A percentile compares a stretch with the other conserved stretches of the same genome.
Conservation (phyloP, 2,797 vertebrate species). For the Zenarchopterus dispar region DNA sequence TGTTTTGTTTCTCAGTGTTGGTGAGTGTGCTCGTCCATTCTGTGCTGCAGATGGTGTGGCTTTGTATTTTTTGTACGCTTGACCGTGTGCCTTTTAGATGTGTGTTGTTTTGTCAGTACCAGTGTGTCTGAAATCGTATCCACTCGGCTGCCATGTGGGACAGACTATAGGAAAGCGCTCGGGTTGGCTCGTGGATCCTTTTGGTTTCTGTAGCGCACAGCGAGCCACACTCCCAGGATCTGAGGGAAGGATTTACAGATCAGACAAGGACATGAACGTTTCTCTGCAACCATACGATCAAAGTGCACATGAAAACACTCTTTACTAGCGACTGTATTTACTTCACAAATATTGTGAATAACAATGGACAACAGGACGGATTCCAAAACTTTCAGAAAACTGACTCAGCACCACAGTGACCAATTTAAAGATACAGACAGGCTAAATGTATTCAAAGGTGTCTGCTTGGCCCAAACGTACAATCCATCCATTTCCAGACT, state of each 20-base stretch:
- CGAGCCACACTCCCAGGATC: slow-evolving; percentile 94
- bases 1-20: slow-evolving; percentile 21
- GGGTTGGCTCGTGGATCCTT: slow-evolving; percentile 94
- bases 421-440: too few species aligned
- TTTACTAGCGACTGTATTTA: neutral
- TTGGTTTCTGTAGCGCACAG: slow-evolving; percentile 94
- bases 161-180: slow-evolving; percentile 92
- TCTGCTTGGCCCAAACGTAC: too few species aligned
- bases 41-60: slow-evolving; percentile 40
- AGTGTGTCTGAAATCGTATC: slow-evolving; percentile 61
- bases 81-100: slow-evolving; percentile 63
- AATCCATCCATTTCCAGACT: neutral
- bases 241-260: slow-evolving; percentile 43
- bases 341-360: neutral
- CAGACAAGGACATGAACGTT: neutral
- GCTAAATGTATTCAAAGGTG: too few species aligned
- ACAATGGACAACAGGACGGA: neutral
- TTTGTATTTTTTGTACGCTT: slow-evolving; percentile 43
- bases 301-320: too few species aligned
- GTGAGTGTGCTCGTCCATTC: slow-evolving; percentile 40
- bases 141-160: slow-evolving; percentile 46
- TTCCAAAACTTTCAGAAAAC: neutral
- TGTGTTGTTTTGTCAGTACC: slow-evolving; percentile 61
- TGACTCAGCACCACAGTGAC: too few species aligned
- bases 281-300: neutral